Conservation (phyloP, 2,797 vertebrate species). For the Sparus aurata region DNA sequence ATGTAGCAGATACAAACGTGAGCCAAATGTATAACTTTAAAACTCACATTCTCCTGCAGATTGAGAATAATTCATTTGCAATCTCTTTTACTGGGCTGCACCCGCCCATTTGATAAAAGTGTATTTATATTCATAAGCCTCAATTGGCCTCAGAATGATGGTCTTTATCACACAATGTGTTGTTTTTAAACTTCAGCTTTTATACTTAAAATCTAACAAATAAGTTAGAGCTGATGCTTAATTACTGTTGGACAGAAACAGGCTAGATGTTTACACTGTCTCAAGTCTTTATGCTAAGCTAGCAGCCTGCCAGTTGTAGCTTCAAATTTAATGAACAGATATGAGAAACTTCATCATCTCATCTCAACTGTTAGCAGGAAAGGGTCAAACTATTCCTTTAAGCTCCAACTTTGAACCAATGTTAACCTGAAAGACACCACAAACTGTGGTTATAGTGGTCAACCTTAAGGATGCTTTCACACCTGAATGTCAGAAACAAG, state of each 20-base stretch:
- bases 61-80: neutral
- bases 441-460: neutral
- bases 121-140: neutral
- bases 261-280: neutral
- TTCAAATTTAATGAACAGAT: neutral
- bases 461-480: neutral
- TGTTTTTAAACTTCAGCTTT: too few species aligned
- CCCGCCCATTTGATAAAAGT: conserved; percentile 1
- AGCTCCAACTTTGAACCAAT: neutral
- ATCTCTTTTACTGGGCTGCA: neutral
- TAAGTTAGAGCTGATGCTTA: too few species aligned
- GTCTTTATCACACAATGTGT: neutral
- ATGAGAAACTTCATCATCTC: neutral
- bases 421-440: neutral
- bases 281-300: neutral
- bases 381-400: neutral
- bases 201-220: too few species aligned
- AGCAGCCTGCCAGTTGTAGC: neutral
- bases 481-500: too few species aligned
- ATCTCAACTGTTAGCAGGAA: neutral
- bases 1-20: neutral
- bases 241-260: too few species aligned
- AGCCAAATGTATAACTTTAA: neutral
- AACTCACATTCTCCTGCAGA: neutral
- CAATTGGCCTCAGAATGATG: neutral